A percentile compares a stretch with the other conserved stretches of the same genome.
Conservation (phyloP, 1,140 invertebrate genomes). For the Eurosta solidaginis region DNA sequence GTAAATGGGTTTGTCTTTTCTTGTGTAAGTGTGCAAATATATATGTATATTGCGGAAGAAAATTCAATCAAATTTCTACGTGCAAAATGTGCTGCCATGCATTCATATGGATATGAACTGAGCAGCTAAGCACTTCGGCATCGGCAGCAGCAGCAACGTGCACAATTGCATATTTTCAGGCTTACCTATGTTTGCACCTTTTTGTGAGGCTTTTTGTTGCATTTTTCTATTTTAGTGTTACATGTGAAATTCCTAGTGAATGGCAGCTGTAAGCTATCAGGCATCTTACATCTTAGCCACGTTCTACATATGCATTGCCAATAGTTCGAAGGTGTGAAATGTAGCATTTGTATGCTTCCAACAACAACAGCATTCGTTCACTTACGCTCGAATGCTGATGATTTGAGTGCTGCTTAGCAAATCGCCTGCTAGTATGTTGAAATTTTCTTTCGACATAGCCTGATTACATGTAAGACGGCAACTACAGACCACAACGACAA, state of each 20-base stretch:
- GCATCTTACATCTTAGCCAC: background rate
- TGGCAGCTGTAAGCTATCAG: background rate
- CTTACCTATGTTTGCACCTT: background rate
- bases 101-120: background rate
- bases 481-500: too few species aligned
- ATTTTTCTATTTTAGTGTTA: background rate
- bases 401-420: background rate
- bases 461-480: too few species aligned
- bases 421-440: background rate
- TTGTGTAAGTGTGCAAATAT: background rate
- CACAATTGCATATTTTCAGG: background rate
- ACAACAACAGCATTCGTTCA: background rate
- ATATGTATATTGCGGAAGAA: background rate
- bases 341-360: background rate
- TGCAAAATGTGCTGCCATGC: background rate
- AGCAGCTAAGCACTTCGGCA: background rate
- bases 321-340: background rate
- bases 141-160: background rate
- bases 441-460: background rate
- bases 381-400: slow-evolving; percentile 12
- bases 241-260: slow-evolving; percentile 4
- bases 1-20: too few species aligned
- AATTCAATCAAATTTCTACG: slow-evolving; percentile 28
- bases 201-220: background rate
- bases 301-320: background rate